These are phyloP conservation scores for Rhaphigaster nebulosa DNA, from an alignment of 2,888 invertebrate genomes.

Conservation along the genomic window DNA sequence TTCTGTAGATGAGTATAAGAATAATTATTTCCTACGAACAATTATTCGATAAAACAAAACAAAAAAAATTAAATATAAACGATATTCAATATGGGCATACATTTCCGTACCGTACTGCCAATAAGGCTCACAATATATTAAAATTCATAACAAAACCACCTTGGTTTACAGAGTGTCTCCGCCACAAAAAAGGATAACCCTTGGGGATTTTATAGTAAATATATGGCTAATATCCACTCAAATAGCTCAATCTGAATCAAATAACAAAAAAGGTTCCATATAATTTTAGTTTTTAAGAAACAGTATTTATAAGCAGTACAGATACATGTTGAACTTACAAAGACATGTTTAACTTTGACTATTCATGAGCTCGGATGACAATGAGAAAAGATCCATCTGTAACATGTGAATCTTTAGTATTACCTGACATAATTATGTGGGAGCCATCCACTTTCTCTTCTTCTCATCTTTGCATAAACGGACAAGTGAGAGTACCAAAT, in stretches of 20 bases:
- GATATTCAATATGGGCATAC: background rate
- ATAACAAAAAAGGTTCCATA: no score
- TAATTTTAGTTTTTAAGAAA: no score
- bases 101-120: no score
- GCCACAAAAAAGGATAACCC: no score
- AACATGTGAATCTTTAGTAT: conserved; percentile 45
- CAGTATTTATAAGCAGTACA: no score
- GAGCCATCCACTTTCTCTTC: conserved; percentile 43
- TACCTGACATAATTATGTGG: conserved; percentile 54
- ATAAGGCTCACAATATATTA: no score
- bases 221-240: no score
- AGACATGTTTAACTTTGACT: background rate
- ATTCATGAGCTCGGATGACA: conserved; percentile 3
- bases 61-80: background rate
- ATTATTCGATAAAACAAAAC: background rate
- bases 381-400: background rate
- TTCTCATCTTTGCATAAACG: conserved; percentile 37
- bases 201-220: no score
- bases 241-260: no score
- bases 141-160: no score
- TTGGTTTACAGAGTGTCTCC: no score
- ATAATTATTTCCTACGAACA: background rate
- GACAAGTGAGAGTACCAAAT: conserved; percentile 54
- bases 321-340: no score
- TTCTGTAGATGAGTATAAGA: background rate